phyloP scores from a whole-genome alignment of 2,888 invertebrate species.

The Hydraecia micacea region DNA sequence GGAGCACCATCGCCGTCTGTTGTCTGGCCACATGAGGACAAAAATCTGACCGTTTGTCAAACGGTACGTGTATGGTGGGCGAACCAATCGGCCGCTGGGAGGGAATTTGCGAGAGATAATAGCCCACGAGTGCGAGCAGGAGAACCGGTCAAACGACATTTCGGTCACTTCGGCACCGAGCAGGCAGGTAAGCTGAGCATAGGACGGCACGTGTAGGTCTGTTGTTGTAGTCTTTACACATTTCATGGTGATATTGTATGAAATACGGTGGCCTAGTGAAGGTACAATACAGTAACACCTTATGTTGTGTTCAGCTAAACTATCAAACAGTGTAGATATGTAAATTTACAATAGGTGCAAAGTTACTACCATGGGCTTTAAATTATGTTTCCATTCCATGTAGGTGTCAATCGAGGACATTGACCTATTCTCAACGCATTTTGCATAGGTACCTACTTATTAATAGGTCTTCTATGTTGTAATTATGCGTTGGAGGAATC shows the following conservation, averaged over 20 bases:
- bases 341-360: neutral
- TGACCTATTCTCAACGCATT: constrained; percentile 22
- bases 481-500: neutral
- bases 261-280: neutral
- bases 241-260: neutral
- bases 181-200: constrained; percentile 72
- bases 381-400: neutral
- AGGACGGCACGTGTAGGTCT: constrained; percentile 42
- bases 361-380: neutral
- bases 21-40: constrained; percentile 71
- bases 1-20: constrained; percentile 42
- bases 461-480: neutral
- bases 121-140: constrained; percentile 82
- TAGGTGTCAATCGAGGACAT: constrained; percentile 22
- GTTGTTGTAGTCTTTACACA: constrained; percentile 26
- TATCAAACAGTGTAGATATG: neutral
- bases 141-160: constrained; percentile 88
- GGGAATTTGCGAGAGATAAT: constrained; percentile 85
- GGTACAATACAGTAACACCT: neutral
- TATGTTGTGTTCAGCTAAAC: neutral
- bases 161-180: constrained; percentile 69
- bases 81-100: constrained; percentile 83
- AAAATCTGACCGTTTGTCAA: constrained; percentile 79
- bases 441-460: neutral
- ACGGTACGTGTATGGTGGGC: constrained; percentile 78